A percentile compares a stretch with the other conserved stretches of the same genome.
These are phyloP conservation scores for Mallotus villosus DNA, from an alignment of 2,797 vertebrate genomes.

Conservation along the genomic window DNA sequence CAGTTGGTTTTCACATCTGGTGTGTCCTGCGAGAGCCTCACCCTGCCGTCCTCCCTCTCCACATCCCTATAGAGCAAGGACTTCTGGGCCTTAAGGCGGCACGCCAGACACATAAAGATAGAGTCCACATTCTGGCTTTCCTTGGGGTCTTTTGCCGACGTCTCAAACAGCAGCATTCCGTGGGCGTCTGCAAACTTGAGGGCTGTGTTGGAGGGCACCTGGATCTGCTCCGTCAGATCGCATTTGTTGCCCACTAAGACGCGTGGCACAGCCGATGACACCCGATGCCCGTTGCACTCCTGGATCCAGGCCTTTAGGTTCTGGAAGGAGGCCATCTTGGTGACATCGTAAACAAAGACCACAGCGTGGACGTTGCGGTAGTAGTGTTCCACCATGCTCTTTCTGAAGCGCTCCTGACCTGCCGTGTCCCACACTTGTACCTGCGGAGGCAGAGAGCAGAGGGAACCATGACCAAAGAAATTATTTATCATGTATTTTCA, in stretches of 20 bases:
- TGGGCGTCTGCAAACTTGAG: conserved; percentile 93
- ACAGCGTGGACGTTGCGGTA: conserved; percentile 95
- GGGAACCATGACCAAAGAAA: no score
- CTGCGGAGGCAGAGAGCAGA: conserved; percentile 58
- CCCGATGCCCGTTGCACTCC: conserved; percentile 92
- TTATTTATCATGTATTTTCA: no score
- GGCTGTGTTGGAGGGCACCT: conserved; percentile 92
- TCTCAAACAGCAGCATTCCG: conserved; percentile 98
- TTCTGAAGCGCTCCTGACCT: conserved; percentile 92
- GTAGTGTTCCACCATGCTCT: conserved; percentile 96
- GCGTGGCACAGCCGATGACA: conserved; percentile 83
- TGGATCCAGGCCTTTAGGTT: conserved; percentile 97
- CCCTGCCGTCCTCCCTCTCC: conserved; percentile 84
- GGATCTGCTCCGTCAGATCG: conserved; percentile 91
- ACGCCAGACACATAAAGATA: conserved; percentile 97
- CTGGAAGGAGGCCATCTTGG: conserved; percentile 93
- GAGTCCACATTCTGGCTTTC: conserved; percentile 95
- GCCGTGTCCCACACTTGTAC: conserved; percentile 97
- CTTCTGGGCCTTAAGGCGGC: conserved; percentile 92
- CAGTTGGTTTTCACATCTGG: conserved; percentile 77
- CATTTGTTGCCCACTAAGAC: conserved; percentile 96
- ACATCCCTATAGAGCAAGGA: conserved; percentile 88
- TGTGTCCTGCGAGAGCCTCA: conserved; percentile 77
- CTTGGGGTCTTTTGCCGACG: conserved; percentile 95
- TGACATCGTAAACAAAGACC: conserved; percentile 96